Conservation (phyloP, 1,140 invertebrate species). For the Pseudoatta argentina region DNA sequence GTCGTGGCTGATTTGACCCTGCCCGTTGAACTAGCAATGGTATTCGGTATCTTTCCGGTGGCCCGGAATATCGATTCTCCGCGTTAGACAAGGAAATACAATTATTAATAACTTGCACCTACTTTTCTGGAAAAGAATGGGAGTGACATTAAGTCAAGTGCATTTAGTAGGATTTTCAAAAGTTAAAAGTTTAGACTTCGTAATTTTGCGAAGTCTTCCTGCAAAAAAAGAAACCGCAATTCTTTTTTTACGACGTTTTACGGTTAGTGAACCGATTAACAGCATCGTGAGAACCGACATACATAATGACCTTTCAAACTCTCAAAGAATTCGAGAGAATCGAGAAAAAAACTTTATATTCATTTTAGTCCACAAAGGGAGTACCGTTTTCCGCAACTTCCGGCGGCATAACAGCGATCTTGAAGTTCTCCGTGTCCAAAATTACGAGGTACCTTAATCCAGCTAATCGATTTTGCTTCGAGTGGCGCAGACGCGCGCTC, state of each 20-base stretch:
- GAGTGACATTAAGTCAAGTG: too few species aligned
- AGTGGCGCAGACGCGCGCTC: constrained; percentile 19
- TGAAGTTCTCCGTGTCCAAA: constrained; percentile 35
- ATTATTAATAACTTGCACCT: background rate
- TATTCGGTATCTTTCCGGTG: constrained; percentile 3
- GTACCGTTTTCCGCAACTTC: constrained; percentile 36
- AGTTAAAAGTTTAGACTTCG: background rate
- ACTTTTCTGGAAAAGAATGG: background rate
- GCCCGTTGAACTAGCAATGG: background rate
- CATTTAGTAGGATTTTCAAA: background rate
- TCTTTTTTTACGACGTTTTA: background rate
- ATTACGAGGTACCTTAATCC: constrained; percentile 31
- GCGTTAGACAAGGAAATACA: background rate
- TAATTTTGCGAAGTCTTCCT: background rate
- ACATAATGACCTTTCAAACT: constrained; percentile 12
- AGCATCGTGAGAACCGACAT: background rate
- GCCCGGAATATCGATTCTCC: constrained; percentile 13
- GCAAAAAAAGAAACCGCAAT: background rate
- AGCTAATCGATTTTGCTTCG: constrained; percentile 26
- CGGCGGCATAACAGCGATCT: constrained; percentile 27
- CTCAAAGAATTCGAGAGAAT: constrained; percentile 26
- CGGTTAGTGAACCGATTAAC: constrained; percentile 29
- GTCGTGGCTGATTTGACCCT: constrained; percentile 19
- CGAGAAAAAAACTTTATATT: constrained; percentile 43
- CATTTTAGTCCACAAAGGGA: constrained; percentile 4